Percentiles rank a stretch among this genome's conserved stretches.
phyloP scores from a whole-genome alignment of 2,888 invertebrate genomes.

The Latrodectus hesperus region DNA sequence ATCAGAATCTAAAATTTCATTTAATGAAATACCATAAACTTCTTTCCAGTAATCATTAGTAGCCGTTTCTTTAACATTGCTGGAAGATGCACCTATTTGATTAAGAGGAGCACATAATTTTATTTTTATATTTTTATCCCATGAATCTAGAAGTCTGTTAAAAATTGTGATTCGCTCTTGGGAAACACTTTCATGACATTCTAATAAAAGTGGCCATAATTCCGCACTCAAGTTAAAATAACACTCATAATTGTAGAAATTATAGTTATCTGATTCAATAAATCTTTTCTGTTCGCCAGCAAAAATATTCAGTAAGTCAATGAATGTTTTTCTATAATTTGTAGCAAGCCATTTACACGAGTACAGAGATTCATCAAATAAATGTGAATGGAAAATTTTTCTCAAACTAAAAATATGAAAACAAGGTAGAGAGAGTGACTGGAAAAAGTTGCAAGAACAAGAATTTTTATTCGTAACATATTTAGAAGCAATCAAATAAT shows the following conservation, averaged over 20 bases:
- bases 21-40: constrained; percentile 46
- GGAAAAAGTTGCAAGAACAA: constrained; percentile 51
- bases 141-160: constrained; percentile 6
- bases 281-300: not conserved
- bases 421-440: constrained; percentile 37
- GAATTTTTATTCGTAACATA: constrained; percentile 17
- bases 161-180: constrained; percentile 27
- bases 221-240: constrained; percentile 20
- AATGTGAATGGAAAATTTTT: constrained; percentile 24
- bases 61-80: not conserved
- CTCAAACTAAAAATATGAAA: constrained; percentile 48
- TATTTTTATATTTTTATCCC: constrained; percentile 28
- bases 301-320: constrained; percentile 17
- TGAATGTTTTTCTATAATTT: constrained; percentile 27
- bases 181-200: constrained; percentile 28
- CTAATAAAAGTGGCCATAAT: constrained; percentile 23
- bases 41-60: constrained; percentile 40
- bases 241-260: constrained; percentile 7
- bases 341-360: constrained; percentile 11
- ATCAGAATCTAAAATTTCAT: constrained; percentile 45
- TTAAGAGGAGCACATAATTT: constrained; percentile 12
- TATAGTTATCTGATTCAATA: not conserved
- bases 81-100: not conserved
- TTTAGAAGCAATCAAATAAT: constrained; percentile 33
- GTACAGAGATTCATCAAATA: constrained; percentile 31